Base-by-base conservation (phyloP, 2,888 invertebrate genomes). In the Noctua janthina region DNA sequence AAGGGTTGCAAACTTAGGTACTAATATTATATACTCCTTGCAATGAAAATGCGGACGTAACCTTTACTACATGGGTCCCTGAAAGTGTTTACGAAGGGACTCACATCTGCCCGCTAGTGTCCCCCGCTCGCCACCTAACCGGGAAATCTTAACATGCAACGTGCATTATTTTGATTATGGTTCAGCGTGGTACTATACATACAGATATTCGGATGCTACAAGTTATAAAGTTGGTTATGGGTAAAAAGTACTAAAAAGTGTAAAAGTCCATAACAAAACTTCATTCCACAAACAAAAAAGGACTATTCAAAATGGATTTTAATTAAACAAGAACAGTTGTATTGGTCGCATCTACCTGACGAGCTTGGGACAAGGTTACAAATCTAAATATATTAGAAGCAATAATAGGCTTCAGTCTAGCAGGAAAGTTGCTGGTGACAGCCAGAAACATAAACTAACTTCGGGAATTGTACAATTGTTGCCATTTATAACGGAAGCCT, bases 111-210 rank as follows among this genome's bases (percentile, higher is more conserved):
- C 46, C 39, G 29, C 54, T 7, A 23, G 69, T 73, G 66, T 11
- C 67, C 67, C 49, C 17, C 59, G 13, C 39, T 67, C 70, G 35
- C 74, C 85, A 77, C 23, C 77, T 67, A 77, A 84, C 67, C 77
- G 67, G 59, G 74, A 85, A 84, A 81, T 71, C 67, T 71, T 66
- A 85, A 46, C 74, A 72, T 85, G 81, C 85, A 68, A 82, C 69
- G 54, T 78, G 70, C 81, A 67, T 62, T 81, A 59, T 67, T 68
- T 17, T 29, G 59, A 35, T 62, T 54, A 78, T 13, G 11, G 35
- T 51, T 51, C n/a, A 71, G 35, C 59, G 43, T 67, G n/a, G n/a
- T 51, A 74, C 43, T 54, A 78, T 54, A 51, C 39, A n/a, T 54
- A 68, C 54, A 66, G 29, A 49, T 59, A 49, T 59, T 43, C 7